Percentiles rank a stretch among this genome's conserved stretches.
These are phyloP conservation scores for Antheraea pernyi DNA, from an alignment of 1,140 invertebrate genomes.

Conservation along the genomic window DNA sequence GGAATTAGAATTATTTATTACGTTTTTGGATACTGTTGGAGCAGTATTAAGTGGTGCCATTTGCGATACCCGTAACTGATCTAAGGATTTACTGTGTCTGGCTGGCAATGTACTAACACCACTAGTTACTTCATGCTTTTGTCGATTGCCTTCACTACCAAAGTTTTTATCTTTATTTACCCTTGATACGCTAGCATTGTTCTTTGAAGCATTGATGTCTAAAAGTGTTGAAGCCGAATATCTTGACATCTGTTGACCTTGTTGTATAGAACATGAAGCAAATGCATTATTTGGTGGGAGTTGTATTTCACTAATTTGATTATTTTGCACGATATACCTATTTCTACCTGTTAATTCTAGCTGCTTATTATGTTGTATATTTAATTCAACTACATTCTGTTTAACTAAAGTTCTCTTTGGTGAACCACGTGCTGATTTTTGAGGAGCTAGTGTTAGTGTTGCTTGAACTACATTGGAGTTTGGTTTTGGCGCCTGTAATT, in stretches of 20 bases:
- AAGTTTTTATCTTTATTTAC: constrained; percentile 51
- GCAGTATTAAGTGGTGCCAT: constrained; percentile 54
- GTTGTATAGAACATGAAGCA: constrained; percentile 67
- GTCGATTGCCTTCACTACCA: constrained; percentile 46
- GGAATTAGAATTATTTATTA: constrained; percentile 60
- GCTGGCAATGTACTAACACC: constrained; percentile 81
- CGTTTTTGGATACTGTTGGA: constrained; percentile 56
- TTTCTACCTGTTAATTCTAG: constrained; percentile 72
- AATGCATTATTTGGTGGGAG: constrained; percentile 68
- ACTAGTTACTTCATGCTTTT: constrained; percentile 66
- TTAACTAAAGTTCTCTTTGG: constrained; percentile 72
- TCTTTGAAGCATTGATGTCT: constrained; percentile 68
- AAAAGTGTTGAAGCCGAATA: constrained; percentile 81
- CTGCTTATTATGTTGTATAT: constrained; percentile 67
- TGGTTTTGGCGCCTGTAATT: constrained; percentile 60
- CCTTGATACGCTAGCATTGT: constrained; percentile 43
- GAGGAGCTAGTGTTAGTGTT: constrained; percentile 70
- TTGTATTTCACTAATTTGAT: constrained; percentile 78
- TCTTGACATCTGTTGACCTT: constrained; percentile 76
- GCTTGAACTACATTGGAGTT: constrained; percentile 67
- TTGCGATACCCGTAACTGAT: constrained; percentile 83
- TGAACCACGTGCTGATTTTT: constrained; percentile 68
- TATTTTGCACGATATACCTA: constrained; percentile 77
- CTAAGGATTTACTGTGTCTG: constrained; percentile 89
- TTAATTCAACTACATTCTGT: constrained; percentile 70